These are phyloP conservation scores for Pseudococcus longispinus DNA, from an alignment of 2,888 invertebrate genomes.

Conservation along the genomic window DNA sequence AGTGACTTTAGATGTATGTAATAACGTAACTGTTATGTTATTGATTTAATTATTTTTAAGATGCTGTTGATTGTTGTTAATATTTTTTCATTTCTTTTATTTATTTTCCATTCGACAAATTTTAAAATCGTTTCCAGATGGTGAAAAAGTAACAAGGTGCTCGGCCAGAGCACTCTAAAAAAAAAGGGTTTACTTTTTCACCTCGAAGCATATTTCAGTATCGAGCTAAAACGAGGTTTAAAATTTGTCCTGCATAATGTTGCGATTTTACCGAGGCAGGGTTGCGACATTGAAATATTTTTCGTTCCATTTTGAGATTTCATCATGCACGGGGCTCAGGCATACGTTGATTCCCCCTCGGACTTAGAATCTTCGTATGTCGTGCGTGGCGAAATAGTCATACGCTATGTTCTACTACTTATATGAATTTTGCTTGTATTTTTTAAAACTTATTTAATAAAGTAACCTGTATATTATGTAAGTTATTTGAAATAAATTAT, in stretches of 20 bases:
- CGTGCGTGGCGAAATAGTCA: conserved; percentile 54
- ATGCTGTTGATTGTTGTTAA: conserved; percentile 56
- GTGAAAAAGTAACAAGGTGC: not conserved
- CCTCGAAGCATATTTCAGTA: not conserved
- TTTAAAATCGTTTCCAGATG: conserved; percentile 16
- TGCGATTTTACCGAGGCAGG: conserved; percentile 49
- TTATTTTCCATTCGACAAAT: conserved; percentile 32
- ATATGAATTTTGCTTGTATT: conserved; percentile 49
- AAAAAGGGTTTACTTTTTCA: not conserved
- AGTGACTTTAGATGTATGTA: conserved; percentile 52
- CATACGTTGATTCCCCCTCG: conserved; percentile 50
- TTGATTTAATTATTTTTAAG: conserved; percentile 54
- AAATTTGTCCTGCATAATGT: conserved; percentile 48
- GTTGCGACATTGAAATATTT: conserved; percentile 36
- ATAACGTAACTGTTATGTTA: conserved; percentile 51
- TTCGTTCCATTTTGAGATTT: conserved; percentile 47
- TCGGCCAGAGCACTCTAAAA: not conserved
- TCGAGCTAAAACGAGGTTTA: conserved; percentile 34
- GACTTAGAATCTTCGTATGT: conserved; percentile 43
- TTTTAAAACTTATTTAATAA: conserved; percentile 54
- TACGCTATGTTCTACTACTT: conserved; percentile 47
- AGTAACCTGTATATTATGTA: conserved; percentile 57
- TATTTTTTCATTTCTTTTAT: conserved; percentile 51
- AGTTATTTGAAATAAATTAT: conserved; percentile 53
- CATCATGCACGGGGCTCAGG: conserved; percentile 55